Evolutionary conservation across 1,140 invertebrate species (phyloP).

Genomic region (Trissolcus basalis): DNA sequence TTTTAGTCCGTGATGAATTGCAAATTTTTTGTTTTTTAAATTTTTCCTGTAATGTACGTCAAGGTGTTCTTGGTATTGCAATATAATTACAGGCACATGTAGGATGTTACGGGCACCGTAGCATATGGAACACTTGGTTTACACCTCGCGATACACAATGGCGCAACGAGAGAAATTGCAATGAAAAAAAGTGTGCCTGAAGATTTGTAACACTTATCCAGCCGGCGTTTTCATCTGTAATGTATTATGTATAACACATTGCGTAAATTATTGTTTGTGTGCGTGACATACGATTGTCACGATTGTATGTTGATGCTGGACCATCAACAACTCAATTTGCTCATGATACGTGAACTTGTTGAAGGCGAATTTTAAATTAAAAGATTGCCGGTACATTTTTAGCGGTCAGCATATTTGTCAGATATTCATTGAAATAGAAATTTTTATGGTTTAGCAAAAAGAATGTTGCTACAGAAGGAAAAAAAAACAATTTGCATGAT

Average conservation of each 20-base stretch:
- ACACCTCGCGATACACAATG: constrained; percentile 42
- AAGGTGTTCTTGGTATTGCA: constrained; percentile 27
- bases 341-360: neutral
- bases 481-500: no score
- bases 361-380: no score
- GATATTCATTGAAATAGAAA: no score
- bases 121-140: constrained; percentile 54
- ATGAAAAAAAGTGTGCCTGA: constrained; percentile 45
- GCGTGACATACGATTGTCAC: constrained; percentile 10
- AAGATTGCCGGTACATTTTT: no score
- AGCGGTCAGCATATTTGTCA: no score
- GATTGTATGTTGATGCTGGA: constrained; percentile 38
- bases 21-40: constrained; percentile 24
- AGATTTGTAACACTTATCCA: constrained; percentile 48
- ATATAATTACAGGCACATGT: constrained; percentile 51
- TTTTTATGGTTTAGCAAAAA: no score
- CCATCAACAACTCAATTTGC: constrained; percentile 7
- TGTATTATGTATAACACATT: constrained; percentile 51
- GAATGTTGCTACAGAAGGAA: no score
- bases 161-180: constrained; percentile 58
- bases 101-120: constrained; percentile 56
- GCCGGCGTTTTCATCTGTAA: constrained; percentile 37
- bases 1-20: neutral
- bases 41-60: constrained; percentile 25
- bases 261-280: constrained; percentile 36